phyloP scores from a whole-genome alignment of 30 jellyfish, hydroid and myxozoan species.

The Clytia hemisphaerica region DNA sequence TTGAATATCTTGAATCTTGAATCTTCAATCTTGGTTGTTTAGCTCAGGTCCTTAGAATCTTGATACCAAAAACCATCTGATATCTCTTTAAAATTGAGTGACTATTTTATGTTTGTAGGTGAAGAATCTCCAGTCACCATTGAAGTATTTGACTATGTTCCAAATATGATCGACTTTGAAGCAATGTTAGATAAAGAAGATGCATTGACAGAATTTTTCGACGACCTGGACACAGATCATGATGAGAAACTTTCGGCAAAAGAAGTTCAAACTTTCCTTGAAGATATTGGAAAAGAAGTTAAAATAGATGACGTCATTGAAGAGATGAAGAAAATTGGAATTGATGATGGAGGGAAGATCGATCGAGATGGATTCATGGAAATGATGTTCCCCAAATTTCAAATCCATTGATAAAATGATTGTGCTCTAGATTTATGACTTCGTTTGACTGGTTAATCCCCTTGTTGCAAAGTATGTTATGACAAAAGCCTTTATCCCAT shows the following conservation, averaged over 20 bases:
- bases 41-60: too few relatives aligned
- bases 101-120: too few relatives aligned
- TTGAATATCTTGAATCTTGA: too few relatives aligned
- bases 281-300: constrained; percentile 68
- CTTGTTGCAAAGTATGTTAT: too few relatives aligned
- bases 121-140: constrained; percentile 43
- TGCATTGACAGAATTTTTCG: constrained; percentile 57
- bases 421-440: too few relatives aligned
- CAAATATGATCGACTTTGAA: constrained; percentile 67
- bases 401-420: constrained; percentile 20
- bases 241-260: constrained; percentile 45
- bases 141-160: constrained; percentile 59
- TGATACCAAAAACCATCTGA: too few relatives aligned
- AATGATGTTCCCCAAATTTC: constrained; percentile 78
- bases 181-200: constrained; percentile 84
- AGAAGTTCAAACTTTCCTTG: constrained; percentile 55
- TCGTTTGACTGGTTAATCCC: too few relatives aligned
- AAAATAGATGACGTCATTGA: constrained; percentile 46
- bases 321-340: constrained; percentile 41
- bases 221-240: constrained; percentile 48
- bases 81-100: too few relatives aligned
- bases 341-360: constrained; percentile 41
- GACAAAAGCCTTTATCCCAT: too few relatives aligned
- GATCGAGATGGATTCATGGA: constrained; percentile 77
- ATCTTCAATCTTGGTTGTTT: too few relatives aligned